These are phyloP conservation scores for Genyomyrus donnyi DNA, from an alignment of 2,113 vertebrate species.

Conservation along the genomic window DNA sequence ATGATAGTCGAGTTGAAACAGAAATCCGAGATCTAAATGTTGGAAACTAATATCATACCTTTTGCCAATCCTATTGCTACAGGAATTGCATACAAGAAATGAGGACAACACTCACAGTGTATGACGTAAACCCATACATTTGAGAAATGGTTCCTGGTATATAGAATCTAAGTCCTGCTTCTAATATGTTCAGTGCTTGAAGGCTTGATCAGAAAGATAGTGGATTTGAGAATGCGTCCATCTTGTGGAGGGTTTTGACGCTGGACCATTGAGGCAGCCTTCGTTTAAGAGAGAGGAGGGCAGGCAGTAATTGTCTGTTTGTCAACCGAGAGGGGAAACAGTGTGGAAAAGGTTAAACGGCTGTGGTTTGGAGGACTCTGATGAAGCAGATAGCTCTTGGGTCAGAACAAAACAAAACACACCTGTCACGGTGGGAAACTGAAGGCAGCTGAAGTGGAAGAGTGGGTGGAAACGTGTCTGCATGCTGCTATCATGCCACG, in stretches of 20 bases:
- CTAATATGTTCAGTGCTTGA: background rate
- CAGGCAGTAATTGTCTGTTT: background rate
- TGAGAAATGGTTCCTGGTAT: background rate
- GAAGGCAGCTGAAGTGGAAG: background rate
- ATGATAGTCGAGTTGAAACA: background rate
- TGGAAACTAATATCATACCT: background rate
- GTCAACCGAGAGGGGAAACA: background rate
- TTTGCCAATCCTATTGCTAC: background rate
- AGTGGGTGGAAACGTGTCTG: background rate
- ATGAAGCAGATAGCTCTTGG: background rate
- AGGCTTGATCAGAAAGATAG: background rate
- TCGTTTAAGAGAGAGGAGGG: background rate
- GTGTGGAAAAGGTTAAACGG: background rate
- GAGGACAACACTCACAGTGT: background rate
- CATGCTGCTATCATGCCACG: background rate
- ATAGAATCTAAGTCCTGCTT: background rate
- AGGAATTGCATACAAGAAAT: background rate
- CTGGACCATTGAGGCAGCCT: background rate
- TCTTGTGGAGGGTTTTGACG: background rate
- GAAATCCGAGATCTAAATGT: background rate
- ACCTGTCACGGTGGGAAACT: background rate
- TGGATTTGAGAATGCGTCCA: background rate
- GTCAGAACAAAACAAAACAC: background rate
- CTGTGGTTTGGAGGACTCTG: background rate
- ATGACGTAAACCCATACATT: background rate